Base-by-base conservation (phyloP, 2,888 invertebrate species). In the Incurvaria masculella region DNA sequence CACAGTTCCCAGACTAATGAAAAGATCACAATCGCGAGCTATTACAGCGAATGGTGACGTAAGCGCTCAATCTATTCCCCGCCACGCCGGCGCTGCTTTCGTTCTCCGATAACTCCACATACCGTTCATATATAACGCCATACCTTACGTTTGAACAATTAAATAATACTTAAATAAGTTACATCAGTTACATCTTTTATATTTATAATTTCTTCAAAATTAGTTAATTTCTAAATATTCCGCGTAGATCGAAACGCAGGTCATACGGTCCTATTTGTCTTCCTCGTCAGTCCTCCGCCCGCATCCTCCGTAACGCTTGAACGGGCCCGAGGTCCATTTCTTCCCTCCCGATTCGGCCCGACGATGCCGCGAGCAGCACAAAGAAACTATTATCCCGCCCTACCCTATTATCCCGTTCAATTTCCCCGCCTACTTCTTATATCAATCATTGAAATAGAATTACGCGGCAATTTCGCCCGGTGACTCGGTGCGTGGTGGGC, bases 21-120 rank as follows among this genome's bases (percentile, higher is more conserved):
- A 72, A 72, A 72, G 72, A 74, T 75, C 68, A 64, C 68, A 73
- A 75, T 75, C 73, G 60, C 52, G 53, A 57, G 58, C 61, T 62
- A 69, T 69, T 70, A 69, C 59, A 14, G 52, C 52, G 57, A 51
- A 54, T 62, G 67, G 66, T 69, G 69, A 70, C 62, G 18, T 38
- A 38, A 33, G 33, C 33, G 33, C 11, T 33, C 11, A 33, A 23
- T 23, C 23, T 23, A 23, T 23, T 23, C 23, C 5, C 23, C 23
- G 23, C 5, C 23, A 10, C 23, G 23, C 5, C 23, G 23, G 23
- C 4, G 23, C 33, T 4, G 33, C 33, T 3, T n/a, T n/a, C n/a
- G n/a, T n/a, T n/a, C n/a, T n/a, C n/a, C n/a, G n/a, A n/a, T n/a
- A n/a, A n/a, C n/a, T n/a, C n/a, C n/a, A n/a, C n/a, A n/a, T n/a